Evolutionary conservation across 2,113 vertebrate genomes (phyloP), one percentile per base, ranked within the genome.

Genomic region (Plectropomus leopardus): DNA sequence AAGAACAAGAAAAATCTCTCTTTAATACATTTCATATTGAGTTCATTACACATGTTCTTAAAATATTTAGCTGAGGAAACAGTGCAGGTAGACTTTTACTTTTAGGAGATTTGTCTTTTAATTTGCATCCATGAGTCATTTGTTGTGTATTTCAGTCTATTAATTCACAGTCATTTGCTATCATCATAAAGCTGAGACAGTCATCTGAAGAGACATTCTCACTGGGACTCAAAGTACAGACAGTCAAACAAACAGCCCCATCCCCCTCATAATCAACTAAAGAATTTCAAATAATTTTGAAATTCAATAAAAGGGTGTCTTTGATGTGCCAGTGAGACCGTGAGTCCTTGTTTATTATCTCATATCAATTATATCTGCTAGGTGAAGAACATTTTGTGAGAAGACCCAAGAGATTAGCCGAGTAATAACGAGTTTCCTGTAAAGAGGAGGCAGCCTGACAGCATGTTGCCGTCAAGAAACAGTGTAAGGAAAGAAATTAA

Each of bases 1-100:
- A 69, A 30, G 47, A 58, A 78, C 2, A 67, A 72, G 21, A 77
- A 57, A 57, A 26, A 61, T 14, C 21, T 60, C 16, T 64, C 0
- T 76, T 82, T 4, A 75, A 69, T 63, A 11, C 4, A 40, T 55
- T 34, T 45, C 10, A 69, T 53, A 51, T 54, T 61, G 28, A 24
- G 21, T 53, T 40, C 7, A 40, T 3, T 16, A 13, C 17, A 42
- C 5, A 61, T 16, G 17, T 24, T 54, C 23, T 1, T 17, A 19
- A 11, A 45, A 19, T 55, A 4, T 26, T 67, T 76, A 26, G 11
- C 30, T 16, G 8, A 50, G 3, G 26, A 6, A 47, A 32, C 26
- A 51, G 64, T 26, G 14, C 2, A 3, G 9, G 1, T 67, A 9
- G 15, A 53, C 17, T 30, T 30, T 8, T 17, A 4, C 26, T 13